Conservation (phyloP, 2,888 invertebrate genomes). For the Tupiocoris notatus region DNA sequence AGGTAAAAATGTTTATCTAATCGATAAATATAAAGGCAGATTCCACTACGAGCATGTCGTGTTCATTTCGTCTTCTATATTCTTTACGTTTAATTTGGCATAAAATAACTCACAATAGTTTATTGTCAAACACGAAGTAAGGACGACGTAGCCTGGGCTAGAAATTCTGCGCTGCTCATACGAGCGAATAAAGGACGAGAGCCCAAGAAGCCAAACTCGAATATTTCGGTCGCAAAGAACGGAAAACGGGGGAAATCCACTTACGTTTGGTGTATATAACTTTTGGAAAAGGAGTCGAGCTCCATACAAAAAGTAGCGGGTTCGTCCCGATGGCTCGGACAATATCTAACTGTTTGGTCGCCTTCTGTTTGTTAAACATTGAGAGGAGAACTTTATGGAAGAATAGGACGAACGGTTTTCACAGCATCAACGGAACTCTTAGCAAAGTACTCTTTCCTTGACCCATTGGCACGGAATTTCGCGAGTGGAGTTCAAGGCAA, state of each 20-base stretch:
- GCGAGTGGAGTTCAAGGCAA: no score
- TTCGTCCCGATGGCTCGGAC: not conserved
- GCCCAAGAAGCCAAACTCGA: no score
- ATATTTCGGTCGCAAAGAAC: not conserved
- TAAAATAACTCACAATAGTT: no score
- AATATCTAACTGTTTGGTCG: constrained; percentile 29
- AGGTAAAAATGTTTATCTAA: no score
- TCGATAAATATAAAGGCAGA: no score
- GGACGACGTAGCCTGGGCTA: no score
- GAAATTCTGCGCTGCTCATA: no score
- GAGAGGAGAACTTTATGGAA: not conserved
- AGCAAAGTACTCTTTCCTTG: not conserved
- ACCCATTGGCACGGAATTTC: not conserved
- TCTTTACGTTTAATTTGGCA: no score
- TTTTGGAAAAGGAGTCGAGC: not conserved
- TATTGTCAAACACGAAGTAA: no score
- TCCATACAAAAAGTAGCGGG: not conserved
- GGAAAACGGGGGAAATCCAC: not conserved
- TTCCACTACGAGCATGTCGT: no score
- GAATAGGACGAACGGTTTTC: not conserved
- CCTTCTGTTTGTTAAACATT: not conserved
- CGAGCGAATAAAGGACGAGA: no score
- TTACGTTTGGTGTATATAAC: not conserved
- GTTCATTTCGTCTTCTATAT: no score
- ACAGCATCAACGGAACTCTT: not conserved